Conservation (phyloP, 2,888 invertebrate species). For the Crioceris asparagi region DNA sequence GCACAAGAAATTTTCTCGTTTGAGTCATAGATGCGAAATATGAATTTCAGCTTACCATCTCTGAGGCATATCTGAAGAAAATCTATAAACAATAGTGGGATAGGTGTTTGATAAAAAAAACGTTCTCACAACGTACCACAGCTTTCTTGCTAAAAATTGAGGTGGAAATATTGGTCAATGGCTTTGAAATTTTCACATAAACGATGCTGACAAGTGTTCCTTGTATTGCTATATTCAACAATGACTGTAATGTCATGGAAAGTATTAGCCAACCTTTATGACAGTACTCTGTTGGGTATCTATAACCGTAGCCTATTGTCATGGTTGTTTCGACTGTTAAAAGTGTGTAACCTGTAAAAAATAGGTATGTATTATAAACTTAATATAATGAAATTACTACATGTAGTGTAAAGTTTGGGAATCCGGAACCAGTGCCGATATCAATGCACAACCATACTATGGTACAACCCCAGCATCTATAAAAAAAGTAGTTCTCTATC, state of each 20-base stretch:
- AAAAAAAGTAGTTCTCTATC: too few relatives aligned
- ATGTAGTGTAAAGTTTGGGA: too few relatives aligned
- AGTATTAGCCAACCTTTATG: slow-evolving; percentile 27
- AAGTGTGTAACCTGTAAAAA: slow-evolving; percentile 26
- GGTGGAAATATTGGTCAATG: slow-evolving; percentile 33
- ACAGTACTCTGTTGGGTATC: slow-evolving; percentile 30
- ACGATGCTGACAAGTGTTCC: slow-evolving; percentile 40
- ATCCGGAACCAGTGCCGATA: too few relatives aligned
- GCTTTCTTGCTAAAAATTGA: slow-evolving; percentile 61
- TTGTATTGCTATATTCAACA: slow-evolving; percentile 29
- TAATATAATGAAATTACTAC: too few relatives aligned
- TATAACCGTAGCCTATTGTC: slow-evolving; percentile 30
- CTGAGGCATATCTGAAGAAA: slow-evolving; percentile 28
- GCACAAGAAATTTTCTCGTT: slow-evolving; percentile 39
- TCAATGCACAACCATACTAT: too few relatives aligned
- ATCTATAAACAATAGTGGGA: too few relatives aligned
- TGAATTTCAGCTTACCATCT: slow-evolving; percentile 57
- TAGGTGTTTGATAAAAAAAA: not conserved
- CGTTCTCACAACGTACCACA: slow-evolving; percentile 50
- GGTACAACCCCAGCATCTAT: too few relatives aligned
- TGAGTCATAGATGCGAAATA: slow-evolving; percentile 73
- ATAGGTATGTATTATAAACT: too few relatives aligned
- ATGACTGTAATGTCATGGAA: slow-evolving; percentile 25
- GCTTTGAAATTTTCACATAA: slow-evolving; percentile 61
- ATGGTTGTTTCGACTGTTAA: slow-evolving; percentile 31